Percentiles rank a stretch among this genome's conserved stretches.
These are phyloP conservation scores for Phoeniculus purpureus DNA, from an alignment of 2,797 vertebrate species.

Conservation along the genomic window DNA sequence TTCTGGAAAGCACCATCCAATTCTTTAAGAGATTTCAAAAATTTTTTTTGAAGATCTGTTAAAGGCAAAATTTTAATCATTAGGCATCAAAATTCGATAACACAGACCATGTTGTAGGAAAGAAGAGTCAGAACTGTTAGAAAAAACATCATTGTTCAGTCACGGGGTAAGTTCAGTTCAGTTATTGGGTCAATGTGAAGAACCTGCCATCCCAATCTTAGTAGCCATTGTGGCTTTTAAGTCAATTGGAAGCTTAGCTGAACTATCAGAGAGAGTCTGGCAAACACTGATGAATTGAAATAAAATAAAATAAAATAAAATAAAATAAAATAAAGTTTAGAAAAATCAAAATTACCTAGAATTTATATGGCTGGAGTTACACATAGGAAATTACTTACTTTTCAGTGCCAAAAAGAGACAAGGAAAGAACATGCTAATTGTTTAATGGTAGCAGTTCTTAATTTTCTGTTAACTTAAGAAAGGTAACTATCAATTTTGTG, in stretches of 20 bases:
- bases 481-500: not conserved
- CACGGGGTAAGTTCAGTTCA: not conserved
- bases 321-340: not conserved
- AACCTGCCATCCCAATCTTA: not conserved
- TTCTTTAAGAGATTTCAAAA: not conserved
- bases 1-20: not conserved
- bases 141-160: too few relatives aligned
- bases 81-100: not conserved
- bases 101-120: not conserved
- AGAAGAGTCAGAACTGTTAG: fast-evolving
- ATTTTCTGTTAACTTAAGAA: not conserved
- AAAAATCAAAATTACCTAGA: not conserved
- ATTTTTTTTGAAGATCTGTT: not conserved
- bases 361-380: not conserved
- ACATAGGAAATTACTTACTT: not conserved
- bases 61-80: not conserved
- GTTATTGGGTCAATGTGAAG: not conserved
- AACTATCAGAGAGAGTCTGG: not conserved
- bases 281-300: not conserved
- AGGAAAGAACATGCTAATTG: not conserved
- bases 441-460: not conserved
- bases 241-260: not conserved
- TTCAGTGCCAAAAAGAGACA: not conserved
- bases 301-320: too few relatives aligned
- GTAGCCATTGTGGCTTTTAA: not conserved